Percentiles rank a stretch among this genome's conserved stretches.
Conservation (phyloP, 37 sponge, comb jelly and placozoan genomes). For the Axinella damicornis region DNA sequence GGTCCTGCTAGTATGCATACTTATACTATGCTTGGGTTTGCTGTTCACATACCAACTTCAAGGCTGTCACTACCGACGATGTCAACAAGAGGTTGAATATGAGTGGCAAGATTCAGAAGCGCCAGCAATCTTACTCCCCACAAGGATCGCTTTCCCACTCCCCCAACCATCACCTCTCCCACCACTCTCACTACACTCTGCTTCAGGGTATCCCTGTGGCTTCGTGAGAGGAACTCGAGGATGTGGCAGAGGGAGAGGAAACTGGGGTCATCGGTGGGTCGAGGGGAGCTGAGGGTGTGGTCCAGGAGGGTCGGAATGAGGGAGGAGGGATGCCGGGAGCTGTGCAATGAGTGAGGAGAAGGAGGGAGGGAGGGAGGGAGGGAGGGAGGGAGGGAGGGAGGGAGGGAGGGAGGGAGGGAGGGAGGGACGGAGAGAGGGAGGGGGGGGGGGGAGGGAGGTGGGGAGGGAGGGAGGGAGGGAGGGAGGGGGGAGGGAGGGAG, state of each 20-base stretch:
- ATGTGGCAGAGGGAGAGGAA: slow-evolving; percentile 21
- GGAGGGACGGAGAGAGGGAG: too few species aligned
- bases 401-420: background rate
- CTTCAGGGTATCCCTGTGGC: slow-evolving; percentile 21
- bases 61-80: background rate
- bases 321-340: slow-evolving; percentile 20
- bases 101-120: slow-evolving; percentile 17
- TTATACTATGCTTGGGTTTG: too few species aligned
- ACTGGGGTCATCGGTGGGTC: background rate
- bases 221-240: slow-evolving; percentile 23
- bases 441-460: too few species aligned
- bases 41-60: background rate
- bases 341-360: background rate
- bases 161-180: background rate
- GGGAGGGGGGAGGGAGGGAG: background rate
- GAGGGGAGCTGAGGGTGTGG: slow-evolving; percentile 18
- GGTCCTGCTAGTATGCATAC: too few species aligned
- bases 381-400: too few species aligned
- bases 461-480: too few species aligned
- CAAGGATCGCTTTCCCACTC: background rate
- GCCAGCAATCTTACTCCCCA: background rate
- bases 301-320: slow-evolving; percentile 9
- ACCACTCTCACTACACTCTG: slow-evolving; percentile 10
- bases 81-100: slow-evolving; percentile 8
- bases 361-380: too few species aligned